Conservation (phyloP, 2,888 invertebrate species). For the Drosophila birchii region DNA sequence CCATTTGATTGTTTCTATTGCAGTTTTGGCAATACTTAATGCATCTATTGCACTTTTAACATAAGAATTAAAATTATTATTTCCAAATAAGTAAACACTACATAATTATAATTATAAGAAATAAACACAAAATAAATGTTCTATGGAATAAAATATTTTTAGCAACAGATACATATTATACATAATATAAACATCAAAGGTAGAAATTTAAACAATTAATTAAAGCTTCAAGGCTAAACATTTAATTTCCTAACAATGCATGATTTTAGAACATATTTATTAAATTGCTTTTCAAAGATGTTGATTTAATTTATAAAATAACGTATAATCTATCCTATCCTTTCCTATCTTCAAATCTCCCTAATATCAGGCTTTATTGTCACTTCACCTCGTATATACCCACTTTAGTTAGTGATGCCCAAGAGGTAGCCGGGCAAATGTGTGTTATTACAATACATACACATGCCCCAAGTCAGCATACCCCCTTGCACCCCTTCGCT, state of each 20-base stretch:
- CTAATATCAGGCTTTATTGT: neutral
- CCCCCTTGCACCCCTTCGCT: neutral
- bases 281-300: too few relatives aligned
- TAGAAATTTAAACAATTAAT: too few relatives aligned
- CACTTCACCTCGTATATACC: constrained; percentile 5
- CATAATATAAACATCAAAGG: too few relatives aligned
- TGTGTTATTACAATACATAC: constrained; percentile 55
- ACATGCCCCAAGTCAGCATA: constrained; percentile 16
- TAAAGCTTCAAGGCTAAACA: too few relatives aligned
- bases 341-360: neutral
- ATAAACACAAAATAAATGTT: too few relatives aligned
- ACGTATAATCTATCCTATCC: neutral
- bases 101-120: too few relatives aligned
- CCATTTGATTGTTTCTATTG: too few relatives aligned
- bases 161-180: too few relatives aligned
- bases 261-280: too few relatives aligned
- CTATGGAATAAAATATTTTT: too few relatives aligned
- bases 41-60: neutral
- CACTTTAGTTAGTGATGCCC: constrained; percentile 27
- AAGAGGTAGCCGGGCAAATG: constrained; percentile 65
- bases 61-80: neutral
- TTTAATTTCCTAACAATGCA: too few relatives aligned
- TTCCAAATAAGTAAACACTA: neutral
- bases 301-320: neutral
- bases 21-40: neutral